Conservation (phyloP, 2,113 vertebrate species). For the Strix aluco region DNA sequence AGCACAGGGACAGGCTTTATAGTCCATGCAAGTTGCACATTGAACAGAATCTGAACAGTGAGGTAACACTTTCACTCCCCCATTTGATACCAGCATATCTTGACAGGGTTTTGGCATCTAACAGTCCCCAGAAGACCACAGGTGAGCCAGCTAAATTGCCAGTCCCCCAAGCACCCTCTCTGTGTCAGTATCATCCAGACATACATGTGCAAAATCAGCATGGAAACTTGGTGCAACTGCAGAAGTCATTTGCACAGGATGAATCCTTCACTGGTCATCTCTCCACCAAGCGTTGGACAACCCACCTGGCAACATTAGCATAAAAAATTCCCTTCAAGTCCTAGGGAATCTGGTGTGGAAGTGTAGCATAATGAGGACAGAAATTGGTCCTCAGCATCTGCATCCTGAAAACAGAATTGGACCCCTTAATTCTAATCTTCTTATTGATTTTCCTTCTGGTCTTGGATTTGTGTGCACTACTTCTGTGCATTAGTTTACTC, state of each 20-base stretch:
- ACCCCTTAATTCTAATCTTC: not conserved
- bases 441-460: not conserved
- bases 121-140: not conserved
- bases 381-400: not conserved
- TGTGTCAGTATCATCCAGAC: not conserved
- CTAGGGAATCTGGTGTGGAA: not conserved
- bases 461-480: not conserved
- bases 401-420: not conserved
- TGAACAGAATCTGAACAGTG: not conserved
- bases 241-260: not conserved
- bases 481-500: not conserved
- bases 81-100: not conserved
- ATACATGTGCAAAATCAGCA: not conserved
- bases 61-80: not conserved
- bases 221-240: not conserved
- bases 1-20: not conserved
- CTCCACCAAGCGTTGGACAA: not conserved
- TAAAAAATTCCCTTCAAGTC: not conserved
- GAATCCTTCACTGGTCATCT: not conserved
- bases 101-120: not conserved
- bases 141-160: not conserved
- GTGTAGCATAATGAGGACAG: not conserved
- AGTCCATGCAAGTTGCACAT: not conserved
- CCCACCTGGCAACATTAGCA: not conserved
- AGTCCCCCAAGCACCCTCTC: not conserved